phyloP scores from a whole-genome alignment of 1,140 invertebrate genomes.

The Tetramorium simillimum region DNA sequence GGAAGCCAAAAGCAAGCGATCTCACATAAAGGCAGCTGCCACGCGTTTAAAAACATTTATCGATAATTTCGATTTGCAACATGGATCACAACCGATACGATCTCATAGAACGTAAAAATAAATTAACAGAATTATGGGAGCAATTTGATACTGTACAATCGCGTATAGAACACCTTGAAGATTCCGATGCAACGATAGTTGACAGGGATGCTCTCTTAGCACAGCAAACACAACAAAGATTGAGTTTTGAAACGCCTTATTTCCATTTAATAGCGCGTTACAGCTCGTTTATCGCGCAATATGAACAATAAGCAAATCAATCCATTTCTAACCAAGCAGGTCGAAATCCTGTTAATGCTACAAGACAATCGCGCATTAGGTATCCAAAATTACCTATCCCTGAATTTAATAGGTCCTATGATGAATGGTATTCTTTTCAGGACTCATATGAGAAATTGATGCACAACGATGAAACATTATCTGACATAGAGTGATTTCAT shows the following conservation, averaged over 20 bases:
- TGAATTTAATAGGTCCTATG: neutral
- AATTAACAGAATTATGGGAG: neutral
- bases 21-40: too few relatives aligned
- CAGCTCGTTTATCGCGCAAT: neutral
- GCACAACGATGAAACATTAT: neutral
- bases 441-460: neutral
- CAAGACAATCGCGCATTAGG: neutral
- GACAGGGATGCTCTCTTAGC: neutral
- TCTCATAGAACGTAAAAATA: neutral
- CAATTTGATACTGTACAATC: neutral
- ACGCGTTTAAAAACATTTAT: neutral
- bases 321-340: too few relatives aligned
- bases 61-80: neutral
- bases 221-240: neutral
- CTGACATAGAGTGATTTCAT: too few relatives aligned
- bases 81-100: neutral
- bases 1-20: too few relatives aligned
- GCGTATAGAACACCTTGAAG: neutral
- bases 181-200: neutral
- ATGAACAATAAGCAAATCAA: too few relatives aligned
- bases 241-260: neutral
- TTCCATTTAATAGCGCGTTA: neutral
- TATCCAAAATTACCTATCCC: neutral
- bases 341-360: neutral
- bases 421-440: neutral